Evolutionary conservation across 2,888 invertebrate species (phyloP).

Genomic region (Drosophila quinaria): DNA sequence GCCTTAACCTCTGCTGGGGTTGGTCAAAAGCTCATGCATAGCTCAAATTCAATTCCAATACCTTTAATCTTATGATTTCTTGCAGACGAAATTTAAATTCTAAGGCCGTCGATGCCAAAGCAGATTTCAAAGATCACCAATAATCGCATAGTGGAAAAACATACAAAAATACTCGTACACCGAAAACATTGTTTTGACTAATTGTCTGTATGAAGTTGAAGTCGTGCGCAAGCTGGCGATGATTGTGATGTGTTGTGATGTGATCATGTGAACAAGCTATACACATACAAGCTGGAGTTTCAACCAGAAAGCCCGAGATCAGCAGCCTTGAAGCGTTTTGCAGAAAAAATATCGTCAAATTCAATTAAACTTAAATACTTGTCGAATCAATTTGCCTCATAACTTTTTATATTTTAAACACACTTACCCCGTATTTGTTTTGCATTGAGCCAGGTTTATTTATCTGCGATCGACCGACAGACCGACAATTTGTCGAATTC

Average conservation of each 20-base stretch:
- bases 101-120: constrained; percentile 77
- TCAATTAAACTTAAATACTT: constrained; percentile 80
- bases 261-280: constrained; percentile 45
- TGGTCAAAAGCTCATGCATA: constrained; percentile 21
- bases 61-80: constrained; percentile 47
- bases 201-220: constrained; percentile 57
- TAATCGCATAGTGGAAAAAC: constrained; percentile 55
- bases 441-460: constrained; percentile 79
- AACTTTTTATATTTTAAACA: constrained; percentile 48
- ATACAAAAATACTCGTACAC: not conserved
- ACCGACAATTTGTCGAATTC: constrained; percentile 30
- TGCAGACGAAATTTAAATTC: constrained; percentile 58
- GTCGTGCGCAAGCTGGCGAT: constrained; percentile 62
- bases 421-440: constrained; percentile 68
- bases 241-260: constrained; percentile 47
- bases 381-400: constrained; percentile 74
- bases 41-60: not conserved
- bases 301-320: constrained; percentile 32
- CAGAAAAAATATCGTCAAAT: constrained; percentile 72
- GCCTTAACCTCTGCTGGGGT: constrained; percentile 53
- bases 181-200: constrained; percentile 74
- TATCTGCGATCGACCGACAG: constrained; percentile 18
- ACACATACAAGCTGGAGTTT: constrained; percentile 9
- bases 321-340: constrained; percentile 73
- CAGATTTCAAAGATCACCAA: constrained; percentile 74